phyloP scores from a whole-genome alignment of 2,888 invertebrate species.

The Drosophila koepferae region DNA sequence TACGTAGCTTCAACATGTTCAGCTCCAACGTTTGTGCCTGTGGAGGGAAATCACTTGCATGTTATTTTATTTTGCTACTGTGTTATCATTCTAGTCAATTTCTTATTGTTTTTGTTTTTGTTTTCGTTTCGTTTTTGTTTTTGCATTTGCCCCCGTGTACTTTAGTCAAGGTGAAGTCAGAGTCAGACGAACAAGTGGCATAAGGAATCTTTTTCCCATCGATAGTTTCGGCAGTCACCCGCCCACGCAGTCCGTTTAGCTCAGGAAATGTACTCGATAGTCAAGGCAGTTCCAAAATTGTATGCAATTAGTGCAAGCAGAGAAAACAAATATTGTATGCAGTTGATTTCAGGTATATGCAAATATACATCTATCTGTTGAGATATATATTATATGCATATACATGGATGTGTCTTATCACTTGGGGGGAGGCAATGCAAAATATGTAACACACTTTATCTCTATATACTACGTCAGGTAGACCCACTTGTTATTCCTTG shows the following conservation, averaged over 20 bases:
- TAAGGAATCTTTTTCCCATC: slow-evolving; percentile 34
- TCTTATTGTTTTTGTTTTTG: neutral
- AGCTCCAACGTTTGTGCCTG: slow-evolving; percentile 42
- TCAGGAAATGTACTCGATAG: neutral
- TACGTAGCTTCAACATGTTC: slow-evolving; percentile 73
- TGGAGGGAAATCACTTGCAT: slow-evolving; percentile 46
- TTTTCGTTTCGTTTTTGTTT: slow-evolving; percentile 10
- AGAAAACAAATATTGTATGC: slow-evolving; percentile 2
- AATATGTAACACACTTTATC: slow-evolving; percentile 15
- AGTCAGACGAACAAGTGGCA: slow-evolving; percentile 59
- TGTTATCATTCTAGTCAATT: slow-evolving; percentile 36
- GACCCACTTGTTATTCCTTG: slow-evolving; percentile 37
- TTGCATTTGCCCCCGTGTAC: slow-evolving; percentile 63
- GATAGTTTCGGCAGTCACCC: slow-evolving; percentile 19
- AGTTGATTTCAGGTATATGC: slow-evolving; percentile 6
- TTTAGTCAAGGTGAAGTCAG: slow-evolving; percentile 79
- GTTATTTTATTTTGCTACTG: slow-evolving; percentile 47
- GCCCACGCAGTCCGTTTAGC: neutral
- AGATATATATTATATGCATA: slow-evolving; percentile 11
- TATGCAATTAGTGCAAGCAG: neutral
- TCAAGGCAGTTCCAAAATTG: neutral
- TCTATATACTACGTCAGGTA: neutral
- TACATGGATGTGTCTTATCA: slow-evolving; percentile 40
- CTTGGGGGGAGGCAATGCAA: slow-evolving; percentile 22
- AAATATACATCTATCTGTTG: slow-evolving; percentile 15